Base-by-base conservation (phyloP, 23 tunicate species). In the Trididemnum nubilum region DNA sequence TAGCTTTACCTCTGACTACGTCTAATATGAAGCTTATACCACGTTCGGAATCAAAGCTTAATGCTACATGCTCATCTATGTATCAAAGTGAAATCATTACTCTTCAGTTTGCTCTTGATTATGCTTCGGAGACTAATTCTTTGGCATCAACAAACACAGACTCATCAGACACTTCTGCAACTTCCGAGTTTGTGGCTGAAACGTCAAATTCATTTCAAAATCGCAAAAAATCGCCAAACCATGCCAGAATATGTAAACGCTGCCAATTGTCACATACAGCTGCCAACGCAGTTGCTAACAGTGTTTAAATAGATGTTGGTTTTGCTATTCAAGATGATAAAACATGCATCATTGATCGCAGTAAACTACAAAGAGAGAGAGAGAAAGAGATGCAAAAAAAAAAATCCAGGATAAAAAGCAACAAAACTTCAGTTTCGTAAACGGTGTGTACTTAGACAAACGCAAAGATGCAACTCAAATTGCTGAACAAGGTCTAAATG, bases 381-480 rank as follows among this genome's bases (percentile, higher is more conserved):
- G 82, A 78, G 58, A 29, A 51, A 34, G 58, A 51, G 35, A 27
- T n/a, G n/a, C n/a, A n/a, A n/a, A 36, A 25, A 23, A 52, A 2
- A 36, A 78, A 69, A 33, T 69, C 12, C 36, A 7, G 74, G 9
- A 69, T 28, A 24, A 69, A 33, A 37, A 69, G 72, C 69, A 54
- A 78, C 36, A 52, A 78, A 78, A 78, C 31, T 26, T 78, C 69
- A 58, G 37, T 26, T 3, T 78, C 7, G 82, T 78, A n/a, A 52
- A 52, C 24, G 82, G 36, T 21, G 27, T 78, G 22, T 78, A 78
- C 66, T 34, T 78, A 3, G 82, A 78, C 58, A 72, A 72, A 25
- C 67, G 82, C 36, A 78, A 78, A 78, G 82, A 78, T 57, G 82
- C 66, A 58, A 78, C 82, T 2, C 69, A 34, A 31, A 58, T 27